phyloP scores from a whole-genome alignment of 2,888 invertebrate species.

The Acronicta aceris region DNA sequence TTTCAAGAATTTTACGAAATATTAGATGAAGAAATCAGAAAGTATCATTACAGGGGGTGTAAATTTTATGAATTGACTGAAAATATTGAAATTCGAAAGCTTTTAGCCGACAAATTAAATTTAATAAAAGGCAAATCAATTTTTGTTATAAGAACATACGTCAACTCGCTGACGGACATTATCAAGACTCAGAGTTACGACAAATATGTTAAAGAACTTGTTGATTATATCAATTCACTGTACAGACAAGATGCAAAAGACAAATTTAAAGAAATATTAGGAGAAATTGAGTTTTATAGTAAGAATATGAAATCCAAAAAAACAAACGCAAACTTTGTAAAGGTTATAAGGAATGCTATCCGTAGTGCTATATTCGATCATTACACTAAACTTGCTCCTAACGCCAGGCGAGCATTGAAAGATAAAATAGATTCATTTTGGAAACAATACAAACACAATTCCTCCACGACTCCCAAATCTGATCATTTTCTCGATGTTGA shows the following conservation, averaged over 20 bases:
- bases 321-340: conserved; percentile 49
- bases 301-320: conserved; percentile 44
- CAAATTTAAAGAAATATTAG: conserved; percentile 57
- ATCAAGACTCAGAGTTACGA: conserved; percentile 46
- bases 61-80: conserved; percentile 62
- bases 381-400: conserved; percentile 58
- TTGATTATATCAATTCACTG: conserved; percentile 65
- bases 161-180: conserved; percentile 42
- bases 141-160: conserved; percentile 41
- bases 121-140: conserved; percentile 48
- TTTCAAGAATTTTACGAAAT: conserved; percentile 60
- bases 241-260: conserved; percentile 53
- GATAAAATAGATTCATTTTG: conserved; percentile 36
- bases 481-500: background rate
- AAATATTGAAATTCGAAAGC: conserved; percentile 52
- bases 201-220: conserved; percentile 39
- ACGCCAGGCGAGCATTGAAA: conserved; percentile 58
- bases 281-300: conserved; percentile 58
- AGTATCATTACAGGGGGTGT: conserved; percentile 63
- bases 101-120: conserved; percentile 56
- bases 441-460: conserved; percentile 2
- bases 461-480: too few species aligned
- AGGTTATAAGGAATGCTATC: conserved; percentile 59
- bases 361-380: conserved; percentile 66
- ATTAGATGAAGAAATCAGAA: conserved; percentile 63